A percentile compares a stretch with the other conserved stretches of the same genome.
Evolutionary conservation across 1,140 invertebrate genomes (phyloP).

Genomic region (Eurosta solidaginis): DNA sequence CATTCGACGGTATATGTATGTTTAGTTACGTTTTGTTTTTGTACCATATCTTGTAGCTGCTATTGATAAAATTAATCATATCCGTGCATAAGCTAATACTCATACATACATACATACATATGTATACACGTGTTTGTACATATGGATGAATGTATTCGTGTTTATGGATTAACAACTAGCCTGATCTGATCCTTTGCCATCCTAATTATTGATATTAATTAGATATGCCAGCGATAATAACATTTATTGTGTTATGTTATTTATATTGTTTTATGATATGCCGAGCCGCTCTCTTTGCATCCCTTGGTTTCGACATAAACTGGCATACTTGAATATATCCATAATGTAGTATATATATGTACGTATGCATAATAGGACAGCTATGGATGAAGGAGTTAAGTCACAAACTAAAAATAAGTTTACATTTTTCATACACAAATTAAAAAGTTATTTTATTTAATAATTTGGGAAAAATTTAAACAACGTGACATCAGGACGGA

Average conservation of each 20-base stretch:
- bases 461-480: no score
- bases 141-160: conserved; percentile 30
- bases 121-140: background rate
- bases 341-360: no score
- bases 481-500: no score
- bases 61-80: background rate
- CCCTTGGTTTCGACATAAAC: no score
- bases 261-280: conserved; percentile 29
- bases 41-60: background rate
- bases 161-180: conserved; percentile 37
- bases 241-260: conserved; percentile 32
- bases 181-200: background rate
- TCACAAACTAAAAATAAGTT: no score
- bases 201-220: conserved; percentile 31
- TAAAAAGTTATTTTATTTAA: no score
- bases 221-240: conserved; percentile 26
- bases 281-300: background rate
- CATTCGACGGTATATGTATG: background rate
- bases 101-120: background rate
- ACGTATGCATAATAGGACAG: no score
- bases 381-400: no score
- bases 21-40: background rate
- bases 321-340: no score
- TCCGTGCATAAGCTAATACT: background rate
- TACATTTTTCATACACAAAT: no score